Conservation (phyloP, 2,797 vertebrate species). For the Cheracebus regulus region DNA sequence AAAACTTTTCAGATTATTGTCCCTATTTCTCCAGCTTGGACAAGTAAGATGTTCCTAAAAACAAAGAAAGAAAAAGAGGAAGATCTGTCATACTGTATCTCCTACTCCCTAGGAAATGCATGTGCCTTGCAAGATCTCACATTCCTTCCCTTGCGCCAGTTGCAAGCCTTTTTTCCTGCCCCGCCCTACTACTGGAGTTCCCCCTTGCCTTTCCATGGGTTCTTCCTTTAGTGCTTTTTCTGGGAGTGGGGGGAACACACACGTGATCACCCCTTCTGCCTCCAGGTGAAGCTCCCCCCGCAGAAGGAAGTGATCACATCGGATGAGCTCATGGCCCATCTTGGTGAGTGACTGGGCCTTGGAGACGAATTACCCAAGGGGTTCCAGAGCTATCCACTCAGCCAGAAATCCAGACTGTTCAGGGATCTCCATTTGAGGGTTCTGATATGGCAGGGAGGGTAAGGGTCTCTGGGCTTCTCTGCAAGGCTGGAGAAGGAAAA, state of each 20-base stretch:
- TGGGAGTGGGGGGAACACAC: neutral
- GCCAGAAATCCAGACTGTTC: neutral
- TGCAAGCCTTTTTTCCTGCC: neutral
- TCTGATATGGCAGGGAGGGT: neutral
- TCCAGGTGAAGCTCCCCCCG: constrained; percentile 91
- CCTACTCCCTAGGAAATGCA: neutral
- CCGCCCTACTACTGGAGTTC: rapidly evolving
- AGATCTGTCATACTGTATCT: neutral
- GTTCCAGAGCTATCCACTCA: neutral
- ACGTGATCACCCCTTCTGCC: neutral
- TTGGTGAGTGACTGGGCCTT: constrained; percentile 86
- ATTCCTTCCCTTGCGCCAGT: neutral
- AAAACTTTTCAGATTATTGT: neutral
- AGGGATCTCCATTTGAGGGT: neutral
- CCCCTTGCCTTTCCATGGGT: neutral
- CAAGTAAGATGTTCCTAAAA: neutral
- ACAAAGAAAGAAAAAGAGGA: neutral
- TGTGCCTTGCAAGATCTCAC: neutral
- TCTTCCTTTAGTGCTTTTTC: neutral
- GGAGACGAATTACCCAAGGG: neutral
- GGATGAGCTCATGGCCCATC: constrained; percentile 94
- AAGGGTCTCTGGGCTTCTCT: neutral
- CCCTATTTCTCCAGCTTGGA: neutral
- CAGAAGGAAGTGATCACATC: constrained; percentile 94
- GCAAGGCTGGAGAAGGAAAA: neutral